These are phyloP conservation scores for Diarsia dahlii DNA, from an alignment of 2,888 invertebrate genomes.

Conservation along the genomic window DNA sequence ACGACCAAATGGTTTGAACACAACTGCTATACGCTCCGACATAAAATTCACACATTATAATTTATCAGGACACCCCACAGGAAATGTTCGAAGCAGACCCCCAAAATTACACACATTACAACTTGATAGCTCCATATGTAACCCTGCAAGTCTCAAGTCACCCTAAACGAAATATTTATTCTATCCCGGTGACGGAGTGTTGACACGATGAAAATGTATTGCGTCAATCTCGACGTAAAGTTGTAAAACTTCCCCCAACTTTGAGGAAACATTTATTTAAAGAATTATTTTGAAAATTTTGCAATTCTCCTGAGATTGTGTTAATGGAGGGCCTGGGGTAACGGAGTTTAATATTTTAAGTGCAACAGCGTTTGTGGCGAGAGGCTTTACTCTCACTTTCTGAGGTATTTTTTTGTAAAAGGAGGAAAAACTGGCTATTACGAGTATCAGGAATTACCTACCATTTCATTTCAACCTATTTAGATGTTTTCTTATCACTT, in stretches of 20 bases:
- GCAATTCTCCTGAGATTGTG: slow-evolving; percentile 39
- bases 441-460: not conserved
- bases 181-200: slow-evolving; percentile 22
- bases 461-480: not conserved
- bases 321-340: slow-evolving; percentile 48
- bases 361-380: slow-evolving; percentile 27
- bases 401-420: not conserved
- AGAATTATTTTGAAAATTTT: slow-evolving; percentile 34
- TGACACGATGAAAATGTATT: slow-evolving; percentile 47
- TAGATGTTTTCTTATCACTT: too few relatives aligned
- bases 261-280: slow-evolving; percentile 51
- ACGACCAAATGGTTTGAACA: too few relatives aligned
- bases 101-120: slow-evolving; percentile 3
- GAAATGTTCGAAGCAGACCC: slow-evolving; percentile 4
- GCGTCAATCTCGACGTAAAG: slow-evolving; percentile 41
- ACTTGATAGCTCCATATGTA: not conserved
- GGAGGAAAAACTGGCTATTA: not conserved
- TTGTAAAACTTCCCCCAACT: slow-evolving; percentile 44
- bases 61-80: not conserved
- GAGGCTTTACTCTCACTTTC: not conserved
- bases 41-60: slow-evolving; percentile 6
- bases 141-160: not conserved
- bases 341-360: slow-evolving; percentile 44
- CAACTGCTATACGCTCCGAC: not conserved
- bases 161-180: slow-evolving; percentile 35